Conservation (phyloP, 2,888 invertebrate genomes). For the Drosophila prostipennis region DNA sequence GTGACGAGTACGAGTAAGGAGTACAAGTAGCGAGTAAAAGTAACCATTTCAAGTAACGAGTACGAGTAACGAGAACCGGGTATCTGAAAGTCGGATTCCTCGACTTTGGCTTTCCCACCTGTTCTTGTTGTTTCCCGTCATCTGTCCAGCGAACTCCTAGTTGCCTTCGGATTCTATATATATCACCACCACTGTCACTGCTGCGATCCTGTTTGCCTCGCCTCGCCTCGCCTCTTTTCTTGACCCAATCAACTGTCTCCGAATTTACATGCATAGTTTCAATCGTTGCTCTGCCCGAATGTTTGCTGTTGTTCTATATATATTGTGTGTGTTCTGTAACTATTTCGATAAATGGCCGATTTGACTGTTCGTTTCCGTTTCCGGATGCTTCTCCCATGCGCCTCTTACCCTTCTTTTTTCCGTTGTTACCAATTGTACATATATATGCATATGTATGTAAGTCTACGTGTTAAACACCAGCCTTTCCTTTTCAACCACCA, state of each 20-base stretch:
- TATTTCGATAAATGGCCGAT: slow-evolving; percentile 6
- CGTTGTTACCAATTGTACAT: slow-evolving; percentile 34
- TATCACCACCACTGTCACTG: slow-evolving; percentile 13
- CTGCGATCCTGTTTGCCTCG: slow-evolving; percentile 26
- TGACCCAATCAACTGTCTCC: slow-evolving; percentile 27
- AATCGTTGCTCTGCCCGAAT: slow-evolving; percentile 37
- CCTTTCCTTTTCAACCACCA: slow-evolving; percentile 17
- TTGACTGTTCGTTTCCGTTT: slow-evolving; percentile 3
- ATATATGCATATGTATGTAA: slow-evolving; percentile 35
- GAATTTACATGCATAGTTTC: slow-evolving; percentile 16
- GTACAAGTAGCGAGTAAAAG: too few relatives aligned
- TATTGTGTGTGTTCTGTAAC: slow-evolving; percentile 32
- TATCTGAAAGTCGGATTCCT: slow-evolving; percentile 4
- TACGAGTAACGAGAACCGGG: background rate
- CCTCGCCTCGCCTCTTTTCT: slow-evolving; percentile 8
- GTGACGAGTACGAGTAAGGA: too few relatives aligned
- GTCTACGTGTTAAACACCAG: slow-evolving; percentile 35
- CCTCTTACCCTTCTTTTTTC: slow-evolving; percentile 14
- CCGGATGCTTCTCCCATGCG: slow-evolving; percentile 17
- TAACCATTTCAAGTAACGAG: too few relatives aligned
- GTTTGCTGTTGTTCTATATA: slow-evolving; percentile 34
- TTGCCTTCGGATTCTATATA: slow-evolving; percentile 2
- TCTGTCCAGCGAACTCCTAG: background rate
- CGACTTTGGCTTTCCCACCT: slow-evolving; percentile 17
- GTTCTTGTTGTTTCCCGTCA: slow-evolving; percentile 21